Evolutionary conservation across 2,888 invertebrate species (phyloP), one percentile per base, ranked within the genome.

Genomic region (Alloscopus bannaensis): DNA sequence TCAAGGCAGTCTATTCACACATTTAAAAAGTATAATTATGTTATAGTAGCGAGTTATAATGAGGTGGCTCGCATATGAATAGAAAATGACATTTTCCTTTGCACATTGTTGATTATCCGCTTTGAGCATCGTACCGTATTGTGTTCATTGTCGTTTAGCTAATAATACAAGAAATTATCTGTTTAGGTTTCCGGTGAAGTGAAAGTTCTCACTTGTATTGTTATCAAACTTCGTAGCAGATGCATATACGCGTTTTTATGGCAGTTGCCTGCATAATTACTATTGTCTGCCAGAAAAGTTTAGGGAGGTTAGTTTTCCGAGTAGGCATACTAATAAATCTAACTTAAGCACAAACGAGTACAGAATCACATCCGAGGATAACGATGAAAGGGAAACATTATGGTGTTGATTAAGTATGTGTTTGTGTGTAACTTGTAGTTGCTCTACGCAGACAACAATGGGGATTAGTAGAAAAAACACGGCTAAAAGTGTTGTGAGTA

Each of bases 131-230:
- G n/a, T 36, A 36, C 13, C 13, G 36, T 36, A 36, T 36, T 36
- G 36, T 36, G 36, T 36, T 36, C 13, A 6, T 36, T 6, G 6
- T 36, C 36, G 36, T 36, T 36, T 36, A 36, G 36, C 13, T 36
- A 36, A 36, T 36, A 36, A 8, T 13, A 13, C 36, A 36, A 8
- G 13, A 13, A 36, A 36, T 13, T 40, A 8, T 18, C 28, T 6
- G n/a, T 47, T 40, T 59, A 59, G 22, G 36, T 71, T 52, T 71
- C 71, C 71, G 71, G 60, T 28, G 28, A 57, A 62, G 71, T 50
- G 71, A 71, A 71, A 71, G 71, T 71, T 62, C 36, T 71, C 60
- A 50, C 40, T 28, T 71, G 28, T 42, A 59, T 70, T 69, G 50
- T 71, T 71, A 62, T 47, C 16, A 40, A 11, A 36, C 22, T 20